phyloP scores from a whole-genome alignment of 2,113 vertebrate genomes.

The Chionodraco myersi region DNA sequence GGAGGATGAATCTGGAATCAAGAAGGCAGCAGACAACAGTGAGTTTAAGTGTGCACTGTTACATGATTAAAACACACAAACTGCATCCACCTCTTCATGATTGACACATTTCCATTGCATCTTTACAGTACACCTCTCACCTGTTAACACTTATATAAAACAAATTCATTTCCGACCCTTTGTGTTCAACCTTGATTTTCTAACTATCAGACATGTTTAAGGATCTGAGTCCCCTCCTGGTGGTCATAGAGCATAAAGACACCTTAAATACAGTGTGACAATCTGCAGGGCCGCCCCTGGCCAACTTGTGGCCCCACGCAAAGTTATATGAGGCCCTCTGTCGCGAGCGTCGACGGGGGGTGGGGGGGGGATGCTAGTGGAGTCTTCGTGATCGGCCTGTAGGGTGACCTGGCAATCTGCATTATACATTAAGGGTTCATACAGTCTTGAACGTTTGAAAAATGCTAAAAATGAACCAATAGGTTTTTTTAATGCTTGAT shows the following conservation, averaged over 20 bases:
- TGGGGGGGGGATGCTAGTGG: too few relatives aligned
- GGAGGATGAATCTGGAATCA: slow-evolving; percentile 96
- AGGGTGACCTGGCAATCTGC: neutral
- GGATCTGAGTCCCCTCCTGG: neutral
- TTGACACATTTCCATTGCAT: neutral
- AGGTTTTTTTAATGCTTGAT: neutral
- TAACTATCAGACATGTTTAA: neutral
- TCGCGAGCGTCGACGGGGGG: too few relatives aligned
- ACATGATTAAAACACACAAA: neutral
- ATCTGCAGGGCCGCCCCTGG: too few relatives aligned
- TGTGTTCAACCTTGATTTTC: neutral
- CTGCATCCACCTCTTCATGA: neutral
- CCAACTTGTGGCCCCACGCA: too few relatives aligned
- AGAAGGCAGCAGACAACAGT: slow-evolving; percentile 97
- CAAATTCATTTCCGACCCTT: neutral
- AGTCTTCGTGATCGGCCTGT: too few relatives aligned
- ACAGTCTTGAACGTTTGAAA: neutral
- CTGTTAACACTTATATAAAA: neutral
- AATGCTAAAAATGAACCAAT: neutral
- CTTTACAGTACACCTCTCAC: too few relatives aligned
- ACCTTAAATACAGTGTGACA: neutral
- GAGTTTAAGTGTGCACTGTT: slow-evolving; percentile 36
- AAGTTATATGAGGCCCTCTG: too few relatives aligned
- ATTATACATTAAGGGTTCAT: neutral
- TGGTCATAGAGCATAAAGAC: slow-evolving; percentile 13